phyloP scores from a whole-genome alignment of 2,113 vertebrate species.

The Menura novaehollandiae region DNA sequence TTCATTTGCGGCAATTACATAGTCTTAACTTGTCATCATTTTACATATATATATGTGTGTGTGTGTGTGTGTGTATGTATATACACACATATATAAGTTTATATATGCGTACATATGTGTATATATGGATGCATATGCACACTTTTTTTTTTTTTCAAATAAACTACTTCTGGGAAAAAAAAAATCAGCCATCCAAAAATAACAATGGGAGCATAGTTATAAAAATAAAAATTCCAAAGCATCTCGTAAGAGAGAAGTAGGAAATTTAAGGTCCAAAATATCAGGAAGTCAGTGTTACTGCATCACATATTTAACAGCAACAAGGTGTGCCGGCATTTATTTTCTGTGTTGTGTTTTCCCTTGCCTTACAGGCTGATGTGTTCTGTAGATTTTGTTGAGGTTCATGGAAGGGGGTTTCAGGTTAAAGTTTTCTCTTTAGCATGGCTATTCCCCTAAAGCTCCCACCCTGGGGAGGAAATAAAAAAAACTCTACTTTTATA shows the following conservation, averaged over 20 bases:
- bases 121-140: neutral
- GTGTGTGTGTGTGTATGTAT: neutral
- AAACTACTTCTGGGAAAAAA: constrained; percentile 59
- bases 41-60: neutral
- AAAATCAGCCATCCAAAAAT: constrained; percentile 71
- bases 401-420: neutral
- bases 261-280: constrained; percentile 53
- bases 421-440: constrained; percentile 52
- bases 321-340: constrained; percentile 53
- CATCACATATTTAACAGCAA: constrained; percentile 24
- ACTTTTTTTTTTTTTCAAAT: neutral
- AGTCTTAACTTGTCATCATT: constrained; percentile 68
- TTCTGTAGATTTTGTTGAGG: constrained; percentile 64
- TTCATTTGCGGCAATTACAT: constrained; percentile 57
- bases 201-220: constrained; percentile 62
- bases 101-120: neutral
- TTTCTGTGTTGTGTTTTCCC: constrained; percentile 64
- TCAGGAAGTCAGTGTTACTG: constrained; percentile 42
- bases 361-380: constrained; percentile 70
- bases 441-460: constrained; percentile 37
- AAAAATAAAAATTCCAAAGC: constrained; percentile 61
- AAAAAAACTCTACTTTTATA: constrained; percentile 70
- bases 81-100: neutral
- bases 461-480: constrained; percentile 42
- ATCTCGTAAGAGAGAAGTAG: constrained; percentile 60